Evolutionary conservation across 2,113 vertebrate species (phyloP), one percentile per base, ranked within the genome.

Genomic region (Mesembrinibis cayennensis): DNA sequence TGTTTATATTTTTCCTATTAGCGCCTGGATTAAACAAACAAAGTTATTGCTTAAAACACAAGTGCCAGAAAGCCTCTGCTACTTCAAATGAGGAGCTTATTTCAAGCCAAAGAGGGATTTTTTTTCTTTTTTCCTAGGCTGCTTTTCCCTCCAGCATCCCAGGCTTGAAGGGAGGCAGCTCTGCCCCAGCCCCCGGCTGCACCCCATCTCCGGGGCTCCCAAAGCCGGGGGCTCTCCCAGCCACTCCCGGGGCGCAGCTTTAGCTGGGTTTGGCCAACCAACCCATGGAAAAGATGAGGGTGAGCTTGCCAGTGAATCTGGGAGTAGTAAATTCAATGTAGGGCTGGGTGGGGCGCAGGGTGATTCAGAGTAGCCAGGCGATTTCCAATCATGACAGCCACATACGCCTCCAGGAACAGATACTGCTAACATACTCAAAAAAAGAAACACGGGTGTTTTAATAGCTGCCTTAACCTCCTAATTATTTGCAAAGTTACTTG

Each of bases 241-340:
- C 52, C 26, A 0, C 2, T 5, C 63, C 38, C 27, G 52, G 26
- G 73, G 21, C 3, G 4, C 59, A 20, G 69, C 17, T 82, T 87
- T 4, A 59, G 38, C 19, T 16, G 6, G 14, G 27, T 10, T 13
- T 86, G 18, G 29, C 79, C 69, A 26, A 16, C 13, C 62, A 73
- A 44, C 32, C 76, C 80, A 16, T 34, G 94, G 89, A 94, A 95
- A 93, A 94, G 95, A 78, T 93, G 84, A 95, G 79, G 82, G 5
- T 1, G 7, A 36, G 32, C 52, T 65, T 92, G 73, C 82, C 89
- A 55, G 65, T 3, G 74, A 42, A 38, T 45, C 18, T 25, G 66
- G 92, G 66, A 80, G 85, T 16, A 40, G 78, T 42, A 36, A 90
- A 40, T 9, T n/a, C 82, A 49, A 8, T 21, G 91, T 21, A 30